Percentiles rank a stretch among this genome's conserved stretches.
Conservation (phyloP, 2,113 vertebrate genomes). For the Pungitius pungitius region DNA sequence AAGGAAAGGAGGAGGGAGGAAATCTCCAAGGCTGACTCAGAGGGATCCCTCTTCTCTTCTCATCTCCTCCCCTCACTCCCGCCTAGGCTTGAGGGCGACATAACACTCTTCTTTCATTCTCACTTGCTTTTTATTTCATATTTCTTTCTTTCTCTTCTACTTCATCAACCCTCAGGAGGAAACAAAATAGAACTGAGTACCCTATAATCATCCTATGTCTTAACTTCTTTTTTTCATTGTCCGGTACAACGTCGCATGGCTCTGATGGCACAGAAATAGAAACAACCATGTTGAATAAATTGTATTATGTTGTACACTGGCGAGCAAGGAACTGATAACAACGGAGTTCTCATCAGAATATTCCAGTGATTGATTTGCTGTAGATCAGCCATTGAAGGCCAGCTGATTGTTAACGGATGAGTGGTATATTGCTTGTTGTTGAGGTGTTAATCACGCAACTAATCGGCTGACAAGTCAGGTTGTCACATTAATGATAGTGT, state of each 20-base stretch:
- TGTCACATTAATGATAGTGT: constrained; percentile 33
- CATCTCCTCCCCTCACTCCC: constrained; percentile 38
- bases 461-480: constrained; percentile 23
- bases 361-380: constrained; percentile 26
- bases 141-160: constrained; percentile 41
- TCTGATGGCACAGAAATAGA: constrained; percentile 2
- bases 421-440: constrained; percentile 49
- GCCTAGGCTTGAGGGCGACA: constrained; percentile 41
- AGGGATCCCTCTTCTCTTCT: constrained; percentile 69
- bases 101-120: constrained; percentile 48
- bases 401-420: constrained; percentile 55
- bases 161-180: constrained; percentile 45
- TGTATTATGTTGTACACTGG: constrained; percentile 4
- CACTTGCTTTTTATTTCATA: constrained; percentile 45
- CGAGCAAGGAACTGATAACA: background rate
- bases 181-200: constrained; percentile 55
- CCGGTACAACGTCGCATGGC: background rate
- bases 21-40: constrained; percentile 70
- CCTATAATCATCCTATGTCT: constrained; percentile 14
- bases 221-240: background rate
- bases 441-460: constrained; percentile 45
- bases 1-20: constrained; percentile 47
- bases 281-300: background rate
- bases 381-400: constrained; percentile 28
- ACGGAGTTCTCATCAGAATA: background rate